A percentile compares a stretch with the other conserved stretches of the same genome.
Evolutionary conservation across 1,140 invertebrate genomes (phyloP).

Genomic region (Aphelenchoides fujianensis): DNA sequence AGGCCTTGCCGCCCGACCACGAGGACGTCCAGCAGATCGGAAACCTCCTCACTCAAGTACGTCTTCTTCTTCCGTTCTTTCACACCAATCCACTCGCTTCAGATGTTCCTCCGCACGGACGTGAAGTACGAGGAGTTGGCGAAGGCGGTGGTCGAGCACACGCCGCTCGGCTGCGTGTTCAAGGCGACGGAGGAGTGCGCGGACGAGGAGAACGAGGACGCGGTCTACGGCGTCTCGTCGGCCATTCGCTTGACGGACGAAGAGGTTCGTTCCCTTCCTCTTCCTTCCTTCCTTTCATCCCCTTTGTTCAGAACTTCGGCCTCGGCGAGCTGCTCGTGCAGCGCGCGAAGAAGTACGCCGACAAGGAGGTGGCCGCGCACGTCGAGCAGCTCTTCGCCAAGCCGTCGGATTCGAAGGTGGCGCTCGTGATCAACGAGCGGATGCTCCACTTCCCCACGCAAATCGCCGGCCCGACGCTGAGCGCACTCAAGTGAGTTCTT

Average conservation of each 20-base stretch:
- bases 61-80: conserved; percentile 19
- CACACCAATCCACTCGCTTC: conserved; percentile 25
- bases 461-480: conserved; percentile 47
- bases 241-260: conserved; percentile 27
- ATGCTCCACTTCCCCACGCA: conserved; percentile 51
- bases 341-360: conserved; percentile 35
- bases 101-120: conserved; percentile 47
- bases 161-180: conserved; percentile 46
- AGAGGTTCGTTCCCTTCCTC: conserved; percentile 27
- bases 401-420: conserved; percentile 7
- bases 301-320: conserved; percentile 33
- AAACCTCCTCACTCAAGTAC: conserved; percentile 45
- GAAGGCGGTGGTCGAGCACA: conserved; percentile 32
- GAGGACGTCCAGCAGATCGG: conserved; percentile 33
- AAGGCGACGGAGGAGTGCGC: conserved; percentile 38
- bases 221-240: conserved; percentile 47
- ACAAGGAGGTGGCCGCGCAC: conserved; percentile 21
- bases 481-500: conserved; percentile 26
- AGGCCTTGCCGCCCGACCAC: conserved; percentile 43
- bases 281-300: conserved; percentile 19
- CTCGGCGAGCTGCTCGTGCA: conserved; percentile 35
- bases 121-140: conserved; percentile 39
- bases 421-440: conserved; percentile 43
- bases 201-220: conserved; percentile 41
- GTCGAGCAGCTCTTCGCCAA: conserved; percentile 31